Evolutionary conservation across 2,113 vertebrate species (phyloP), one percentile per base, ranked within the genome.

Genomic region (Isichthys henryi): DNA sequence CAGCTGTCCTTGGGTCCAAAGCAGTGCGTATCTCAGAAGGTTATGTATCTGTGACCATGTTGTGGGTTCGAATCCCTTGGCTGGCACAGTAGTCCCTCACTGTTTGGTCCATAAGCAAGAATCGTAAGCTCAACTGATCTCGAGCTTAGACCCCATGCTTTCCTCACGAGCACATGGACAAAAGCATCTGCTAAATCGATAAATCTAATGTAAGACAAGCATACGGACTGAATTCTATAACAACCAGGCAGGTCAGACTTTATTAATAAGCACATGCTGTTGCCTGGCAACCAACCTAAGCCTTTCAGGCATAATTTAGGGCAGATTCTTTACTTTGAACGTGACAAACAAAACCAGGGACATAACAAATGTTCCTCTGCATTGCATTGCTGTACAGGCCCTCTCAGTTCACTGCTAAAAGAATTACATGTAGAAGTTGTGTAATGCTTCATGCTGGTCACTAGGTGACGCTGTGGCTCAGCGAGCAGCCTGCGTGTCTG

Each of bases 1-100:
- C 89, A 90, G 89, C 89, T 90, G 89, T 87, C 85, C 56, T 13
- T 48, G 27, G 31, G 80, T 58, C 49, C 49, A 13, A 10, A 66
- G n/a, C n/a, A n/a, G n/a, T 62, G 21, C n/a, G 56, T 62, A 62
- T 66, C 62, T 27, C 62, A 66, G 62, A 27, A 27, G 23, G 23
- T 62, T 27, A 66, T 66, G 62, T 11, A 58, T 58, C n/a, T 31
- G n/a, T 66, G 23, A 62, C 23, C 23, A 0, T 62, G 58, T 27
- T 66, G 62, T 27, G 62, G 62, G 62, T 70, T 70, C 19, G 10
- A 31, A 70, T 31, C 62, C 62, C 27, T 11, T 70, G n/a, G 27
- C n/a, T 70, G 62, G 3, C n/a, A 70, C 62, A 27, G 62, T 70
- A 70, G n/a, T 70, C n/a, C 10, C 27, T 70, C 62, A 70, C 10